Conservation (phyloP, 2,888 invertebrate species). For the Seira ritae region DNA sequence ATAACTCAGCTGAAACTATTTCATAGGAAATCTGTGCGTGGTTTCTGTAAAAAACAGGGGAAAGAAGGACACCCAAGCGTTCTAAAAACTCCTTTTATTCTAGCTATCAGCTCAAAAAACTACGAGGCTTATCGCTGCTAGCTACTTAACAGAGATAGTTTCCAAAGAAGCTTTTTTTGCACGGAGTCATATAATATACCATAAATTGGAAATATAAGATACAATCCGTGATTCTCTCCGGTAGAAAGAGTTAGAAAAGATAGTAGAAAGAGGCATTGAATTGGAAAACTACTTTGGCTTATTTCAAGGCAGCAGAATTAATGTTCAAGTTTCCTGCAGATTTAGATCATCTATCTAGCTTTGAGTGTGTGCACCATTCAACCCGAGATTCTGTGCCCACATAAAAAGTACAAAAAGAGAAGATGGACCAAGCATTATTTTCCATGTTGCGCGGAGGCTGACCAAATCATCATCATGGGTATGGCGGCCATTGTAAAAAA, state of each 20-base stretch:
- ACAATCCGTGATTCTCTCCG: not conserved
- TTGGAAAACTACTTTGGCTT: not conserved
- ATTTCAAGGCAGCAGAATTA: not conserved
- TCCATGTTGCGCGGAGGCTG: not conserved
- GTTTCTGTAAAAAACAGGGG: not conserved
- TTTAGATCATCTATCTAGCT: not conserved
- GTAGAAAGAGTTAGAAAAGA: not conserved
- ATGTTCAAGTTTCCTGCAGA: slow-evolving; percentile 1
- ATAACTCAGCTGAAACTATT: not conserved
- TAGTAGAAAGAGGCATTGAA: not conserved
- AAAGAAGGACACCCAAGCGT: not conserved
- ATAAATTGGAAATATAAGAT: not conserved
- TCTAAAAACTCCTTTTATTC: not conserved
- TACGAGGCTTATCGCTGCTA: not conserved
- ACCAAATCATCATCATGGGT: not conserved
- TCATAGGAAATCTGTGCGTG: not conserved
- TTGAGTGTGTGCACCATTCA: not conserved
- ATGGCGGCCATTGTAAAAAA: not conserved
- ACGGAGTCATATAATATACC: not conserved
- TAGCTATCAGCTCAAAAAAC: not conserved
- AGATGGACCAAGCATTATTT: not conserved
- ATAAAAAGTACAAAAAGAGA: too few relatives aligned
- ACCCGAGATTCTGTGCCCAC: not conserved
- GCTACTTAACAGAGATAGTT: not conserved
- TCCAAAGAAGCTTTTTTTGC: not conserved